phyloP scores from a whole-genome alignment of 37 sponge, comb jelly and placozoan species.

The Petrosia ficiformis region DNA sequence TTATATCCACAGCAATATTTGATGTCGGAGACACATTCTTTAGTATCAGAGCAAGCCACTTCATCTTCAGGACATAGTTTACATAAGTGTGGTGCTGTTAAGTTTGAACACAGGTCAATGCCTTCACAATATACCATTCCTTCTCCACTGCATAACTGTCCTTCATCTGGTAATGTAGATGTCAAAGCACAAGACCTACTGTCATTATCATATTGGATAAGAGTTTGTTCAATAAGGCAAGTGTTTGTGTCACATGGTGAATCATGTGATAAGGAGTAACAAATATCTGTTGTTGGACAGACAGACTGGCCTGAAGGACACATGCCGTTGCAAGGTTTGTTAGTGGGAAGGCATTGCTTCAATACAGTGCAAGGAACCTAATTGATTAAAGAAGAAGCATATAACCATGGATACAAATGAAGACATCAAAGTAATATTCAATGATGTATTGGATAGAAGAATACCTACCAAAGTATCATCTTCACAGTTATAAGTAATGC shows the following conservation, averaged over 20 bases:
- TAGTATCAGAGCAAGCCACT: constrained; percentile 35
- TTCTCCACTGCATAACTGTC: constrained; percentile 16
- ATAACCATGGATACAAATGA: too few relatives aligned
- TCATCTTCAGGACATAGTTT: constrained; percentile 48
- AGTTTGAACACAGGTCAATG: constrained; percentile 37
- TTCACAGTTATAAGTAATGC: constrained; percentile 17
- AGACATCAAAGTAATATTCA: neutral
- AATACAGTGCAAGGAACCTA: constrained; percentile 46
- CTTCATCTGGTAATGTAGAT: constrained; percentile 15
- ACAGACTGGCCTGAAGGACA: constrained; percentile 53
- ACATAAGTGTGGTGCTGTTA: constrained; percentile 52
- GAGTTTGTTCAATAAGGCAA: constrained; percentile 65
- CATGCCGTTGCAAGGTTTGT: constrained; percentile 48
- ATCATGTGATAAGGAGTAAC: constrained; percentile 42
- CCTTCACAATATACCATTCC: constrained; percentile 54
- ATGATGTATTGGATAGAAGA: neutral
- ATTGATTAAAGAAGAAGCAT: too few relatives aligned
- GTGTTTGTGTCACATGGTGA: constrained; percentile 69
- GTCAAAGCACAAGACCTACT: constrained; percentile 26
- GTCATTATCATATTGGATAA: constrained; percentile 38
- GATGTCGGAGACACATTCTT: constrained; percentile 33
- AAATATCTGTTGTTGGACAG: constrained; percentile 73
- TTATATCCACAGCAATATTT: constrained; percentile 37
- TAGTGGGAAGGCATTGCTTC: constrained; percentile 39
- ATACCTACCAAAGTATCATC: constrained; percentile 3